Base-by-base conservation (phyloP, 1,140 invertebrate species). In the Drosophila paulistorum region DNA sequence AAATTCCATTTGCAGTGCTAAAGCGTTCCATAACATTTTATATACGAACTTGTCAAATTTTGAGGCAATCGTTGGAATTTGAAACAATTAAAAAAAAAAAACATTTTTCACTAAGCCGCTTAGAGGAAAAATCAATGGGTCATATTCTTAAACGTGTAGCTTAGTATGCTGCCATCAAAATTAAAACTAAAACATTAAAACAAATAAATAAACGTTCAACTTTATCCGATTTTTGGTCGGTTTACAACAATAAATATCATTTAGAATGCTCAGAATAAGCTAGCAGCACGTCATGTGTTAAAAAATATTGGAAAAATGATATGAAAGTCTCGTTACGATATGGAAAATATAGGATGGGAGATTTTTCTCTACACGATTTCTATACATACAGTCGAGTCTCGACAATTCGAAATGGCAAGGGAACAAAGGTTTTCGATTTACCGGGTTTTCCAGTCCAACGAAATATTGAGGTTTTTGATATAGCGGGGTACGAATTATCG, bases 291-390 rank as follows among this genome's bases (percentile, higher is more conserved):
- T 51, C 30, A 7, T 30, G 30, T 30, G 30, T 23, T 51, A n/a
- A n/a, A 4, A 51, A 23, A 51, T 23, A 23, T 51, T 20, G 45
- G 17, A 51, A 51, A 51, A 51, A 51, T 51, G 45, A 23, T 51
- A 51, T 51, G 45, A 51, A 23, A 23, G 45, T 51, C 20, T 51
- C 45, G 45, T 51, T 51, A 51, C 45, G 45, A 51, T 51, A 51
- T 51, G 45, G 17, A 51, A 51, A 51, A 51, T 51, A 37, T 30
- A 48, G 45, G 45, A 48, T 20, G 45, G 45, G 45, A 51, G 45
- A 51, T 51, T 51, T 51, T 51, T 51, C 17, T 51, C 45, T 51
- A 48, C 7, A 48, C 23, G 45, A 48, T 20, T 48, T 48, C n/a
- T n/a, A n/a, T n/a, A 17, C 1, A 17, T 17, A 17, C 17, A 17